Percentiles rank a stretch among this genome's conserved stretches.
These are phyloP conservation scores for Anolis carolinensis DNA, from an alignment of 2,113 vertebrate genomes.

Conservation along the genomic window DNA sequence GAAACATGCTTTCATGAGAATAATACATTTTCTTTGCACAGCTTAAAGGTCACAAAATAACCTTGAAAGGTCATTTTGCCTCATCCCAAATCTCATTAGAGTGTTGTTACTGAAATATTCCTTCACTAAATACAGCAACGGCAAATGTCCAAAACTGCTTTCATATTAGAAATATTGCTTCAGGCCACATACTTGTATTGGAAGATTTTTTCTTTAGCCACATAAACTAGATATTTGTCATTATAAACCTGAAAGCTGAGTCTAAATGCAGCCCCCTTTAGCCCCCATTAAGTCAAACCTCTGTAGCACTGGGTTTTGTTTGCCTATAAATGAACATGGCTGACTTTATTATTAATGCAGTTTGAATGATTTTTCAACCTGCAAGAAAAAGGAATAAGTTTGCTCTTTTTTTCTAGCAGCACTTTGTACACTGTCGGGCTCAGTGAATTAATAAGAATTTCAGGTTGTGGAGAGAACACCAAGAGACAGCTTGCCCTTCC, in stretches of 20 bases:
- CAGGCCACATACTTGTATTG: not conserved
- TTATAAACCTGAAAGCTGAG: not conserved
- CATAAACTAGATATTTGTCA: not conserved
- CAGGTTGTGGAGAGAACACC: not conserved
- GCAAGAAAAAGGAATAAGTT: slow-evolving; percentile 24
- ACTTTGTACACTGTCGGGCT: not conserved
- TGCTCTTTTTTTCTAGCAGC: slow-evolving; percentile 22
- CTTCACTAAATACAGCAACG: not conserved
- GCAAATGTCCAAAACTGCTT: not conserved
- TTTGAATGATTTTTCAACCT: slow-evolving; percentile 44
- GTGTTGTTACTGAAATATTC: not conserved
- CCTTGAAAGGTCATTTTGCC: not conserved
- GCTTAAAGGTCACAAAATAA: not conserved
- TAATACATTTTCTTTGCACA: too few species aligned
- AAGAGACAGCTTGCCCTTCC: not conserved
- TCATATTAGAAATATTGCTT: slow-evolving; percentile 1
- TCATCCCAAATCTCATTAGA: not conserved
- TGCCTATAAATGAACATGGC: slow-evolving; percentile 4
- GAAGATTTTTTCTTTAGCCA: slow-evolving; percentile 2
- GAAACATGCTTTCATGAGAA: not conserved
- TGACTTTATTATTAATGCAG: slow-evolving; percentile 32
- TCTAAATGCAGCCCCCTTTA: not conserved
- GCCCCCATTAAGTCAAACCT: not conserved
- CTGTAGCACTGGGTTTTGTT: not conserved
- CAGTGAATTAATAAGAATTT: slow-evolving; percentile 41